phyloP scores from a whole-genome alignment of 2,797 vertebrate species.

The Micropoecilia bifurca region DNA sequence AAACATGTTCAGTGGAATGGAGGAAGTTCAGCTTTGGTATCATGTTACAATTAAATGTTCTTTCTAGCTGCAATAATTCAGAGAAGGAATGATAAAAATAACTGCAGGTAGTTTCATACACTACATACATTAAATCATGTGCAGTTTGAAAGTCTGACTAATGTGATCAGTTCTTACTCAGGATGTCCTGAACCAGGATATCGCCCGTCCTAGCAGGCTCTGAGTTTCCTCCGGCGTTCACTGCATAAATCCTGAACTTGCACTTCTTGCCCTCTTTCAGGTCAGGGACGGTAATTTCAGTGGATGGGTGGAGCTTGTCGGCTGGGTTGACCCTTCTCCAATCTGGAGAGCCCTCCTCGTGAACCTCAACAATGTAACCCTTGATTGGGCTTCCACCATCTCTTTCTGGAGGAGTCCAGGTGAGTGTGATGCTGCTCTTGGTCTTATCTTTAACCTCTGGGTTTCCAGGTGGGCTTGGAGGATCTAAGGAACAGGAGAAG shows the following conservation, averaged over 20 bases:
- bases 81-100: not conserved
- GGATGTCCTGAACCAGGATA: conserved; percentile 90
- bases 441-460: conserved; percentile 94
- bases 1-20: not conserved
- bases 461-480: conserved; percentile 86
- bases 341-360: conserved; percentile 91
- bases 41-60: not conserved
- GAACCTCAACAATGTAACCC: conserved; percentile 96
- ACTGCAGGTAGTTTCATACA: not conserved
- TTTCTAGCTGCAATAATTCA: not conserved
- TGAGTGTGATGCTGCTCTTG: conserved; percentile 88
- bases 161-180: conserved; percentile 79
- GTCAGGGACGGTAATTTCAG: conserved; percentile 89
- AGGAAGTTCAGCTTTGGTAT: not conserved
- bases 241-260: conserved; percentile 93
- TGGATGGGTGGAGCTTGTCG: conserved; percentile 91
- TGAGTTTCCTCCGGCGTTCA: conserved; percentile 93
- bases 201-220: conserved; percentile 91
- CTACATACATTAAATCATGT: not conserved
- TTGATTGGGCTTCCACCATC: conserved; percentile 94
- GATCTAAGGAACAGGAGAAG: conserved; percentile 73
- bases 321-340: conserved; percentile 92
- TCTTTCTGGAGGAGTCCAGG: conserved; percentile 91
- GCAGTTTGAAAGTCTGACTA: not conserved
- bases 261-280: conserved; percentile 95